These are phyloP conservation scores for Didymodactylos carnosus DNA, from an alignment of 2,888 invertebrate species.

Conservation along the genomic window DNA sequence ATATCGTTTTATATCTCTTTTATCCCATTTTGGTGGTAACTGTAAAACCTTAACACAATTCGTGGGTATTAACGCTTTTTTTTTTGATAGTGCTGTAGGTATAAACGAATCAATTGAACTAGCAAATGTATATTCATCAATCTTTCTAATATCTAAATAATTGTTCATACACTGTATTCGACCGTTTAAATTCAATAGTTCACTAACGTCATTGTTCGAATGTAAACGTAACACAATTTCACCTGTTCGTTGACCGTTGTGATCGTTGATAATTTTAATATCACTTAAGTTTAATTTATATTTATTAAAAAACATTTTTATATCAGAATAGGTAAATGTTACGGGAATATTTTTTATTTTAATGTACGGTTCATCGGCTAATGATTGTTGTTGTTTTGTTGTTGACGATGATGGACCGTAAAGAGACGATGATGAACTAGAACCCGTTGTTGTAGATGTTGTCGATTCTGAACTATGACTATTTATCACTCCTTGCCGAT, in stretches of 20 bases:
- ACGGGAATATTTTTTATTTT: slow-evolving; percentile 53
- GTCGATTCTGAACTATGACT: too few relatives aligned
- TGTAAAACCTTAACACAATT: neutral
- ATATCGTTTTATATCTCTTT: neutral
- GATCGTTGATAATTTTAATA: slow-evolving; percentile 63
- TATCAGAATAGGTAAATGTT: slow-evolving; percentile 53
- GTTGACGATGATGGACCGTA: neutral
- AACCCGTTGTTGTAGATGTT: neutral
- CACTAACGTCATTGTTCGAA: slow-evolving; percentile 47
- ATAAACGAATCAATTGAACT: slow-evolving; percentile 46
- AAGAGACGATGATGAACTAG: neutral
- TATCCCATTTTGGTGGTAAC: neutral
- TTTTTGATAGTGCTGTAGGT: slow-evolving; percentile 9
- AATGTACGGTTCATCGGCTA: slow-evolving; percentile 31
- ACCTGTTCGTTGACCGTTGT: slow-evolving; percentile 56
- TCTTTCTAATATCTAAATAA: slow-evolving; percentile 48
- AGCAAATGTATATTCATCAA: slow-evolving; percentile 40
- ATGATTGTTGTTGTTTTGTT: neutral
- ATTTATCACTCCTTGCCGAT: too few relatives aligned
- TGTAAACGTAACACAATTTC: slow-evolving; percentile 55
- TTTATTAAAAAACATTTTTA: slow-evolving; percentile 60
- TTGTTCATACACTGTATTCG: slow-evolving; percentile 47
- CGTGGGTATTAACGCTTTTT: neutral
- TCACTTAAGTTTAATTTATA: slow-evolving; percentile 56
- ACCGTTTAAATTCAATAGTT: slow-evolving; percentile 48